phyloP scores from a whole-genome alignment of 2,797 vertebrate genomes.

The Antrozous pallidus region DNA sequence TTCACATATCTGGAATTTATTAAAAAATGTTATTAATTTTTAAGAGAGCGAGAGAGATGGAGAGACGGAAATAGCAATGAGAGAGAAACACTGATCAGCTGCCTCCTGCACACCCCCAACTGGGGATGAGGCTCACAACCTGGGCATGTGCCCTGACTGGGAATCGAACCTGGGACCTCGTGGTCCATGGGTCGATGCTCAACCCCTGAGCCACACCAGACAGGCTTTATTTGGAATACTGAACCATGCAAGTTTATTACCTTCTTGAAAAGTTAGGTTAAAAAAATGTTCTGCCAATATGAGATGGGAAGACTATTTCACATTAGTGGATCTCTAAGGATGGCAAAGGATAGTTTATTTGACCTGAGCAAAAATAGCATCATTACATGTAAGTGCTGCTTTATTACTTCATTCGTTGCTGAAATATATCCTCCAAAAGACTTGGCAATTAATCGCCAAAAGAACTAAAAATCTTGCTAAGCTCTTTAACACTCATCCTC shows the following conservation, averaged over 20 bases:
- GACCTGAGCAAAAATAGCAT: not conserved
- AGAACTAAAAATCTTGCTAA: not conserved
- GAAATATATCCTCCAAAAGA: not conserved
- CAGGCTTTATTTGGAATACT: not conserved
- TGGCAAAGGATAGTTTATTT: not conserved
- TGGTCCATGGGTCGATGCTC: too few relatives aligned
- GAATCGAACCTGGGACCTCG: too few relatives aligned
- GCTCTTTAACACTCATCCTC: not conserved
- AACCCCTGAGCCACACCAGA: too few relatives aligned
- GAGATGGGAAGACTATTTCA: not conserved
- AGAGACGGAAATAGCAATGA: too few relatives aligned
- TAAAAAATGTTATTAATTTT: too few relatives aligned
- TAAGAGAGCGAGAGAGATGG: too few relatives aligned
- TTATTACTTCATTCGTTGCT: not conserved
- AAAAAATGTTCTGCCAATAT: not conserved
- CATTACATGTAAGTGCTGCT: not conserved
- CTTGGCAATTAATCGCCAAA: not conserved
- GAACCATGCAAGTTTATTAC: not conserved
- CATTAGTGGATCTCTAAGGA: not conserved
- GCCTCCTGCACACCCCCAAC: too few relatives aligned
- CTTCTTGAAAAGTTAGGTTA: not conserved
- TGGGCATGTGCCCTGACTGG: too few relatives aligned
- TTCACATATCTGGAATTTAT: not conserved
- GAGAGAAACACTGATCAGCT: too few relatives aligned
- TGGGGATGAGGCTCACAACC: too few relatives aligned